Evolutionary conservation across 2,113 vertebrate species (phyloP).

Genomic region (Podarcis muralis): DNA sequence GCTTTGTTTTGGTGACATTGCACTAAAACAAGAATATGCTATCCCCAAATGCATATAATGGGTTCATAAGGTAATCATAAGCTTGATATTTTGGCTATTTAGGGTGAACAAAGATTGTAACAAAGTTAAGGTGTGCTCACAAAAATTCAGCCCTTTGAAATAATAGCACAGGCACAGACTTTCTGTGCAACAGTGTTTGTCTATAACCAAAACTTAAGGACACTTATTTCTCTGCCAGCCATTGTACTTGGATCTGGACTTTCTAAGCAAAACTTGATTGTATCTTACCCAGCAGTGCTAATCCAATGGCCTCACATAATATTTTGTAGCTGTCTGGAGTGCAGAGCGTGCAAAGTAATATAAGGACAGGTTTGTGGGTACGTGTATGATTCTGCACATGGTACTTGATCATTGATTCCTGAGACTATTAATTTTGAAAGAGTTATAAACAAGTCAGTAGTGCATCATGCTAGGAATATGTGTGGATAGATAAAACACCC

Average conservation of each 20-base stretch:
- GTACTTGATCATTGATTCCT: neutral
- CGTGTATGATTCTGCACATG: neutral
- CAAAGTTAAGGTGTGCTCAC: neutral
- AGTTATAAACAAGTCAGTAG: constrained; percentile 3
- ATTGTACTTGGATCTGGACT: neutral
- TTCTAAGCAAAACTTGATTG: neutral
- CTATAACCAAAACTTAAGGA: neutral
- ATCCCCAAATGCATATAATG: neutral
- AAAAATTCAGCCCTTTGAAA: neutral
- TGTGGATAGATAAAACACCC: neutral
- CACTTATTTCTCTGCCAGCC: neutral
- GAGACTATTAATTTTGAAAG: constrained; percentile 31
- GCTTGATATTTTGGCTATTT: neutral
- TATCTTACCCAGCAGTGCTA: neutral
- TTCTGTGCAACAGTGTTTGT: neutral
- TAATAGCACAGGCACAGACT: neutral
- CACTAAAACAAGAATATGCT: neutral
- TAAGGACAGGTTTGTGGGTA: neutral
- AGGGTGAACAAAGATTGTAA: neutral
- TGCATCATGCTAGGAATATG: neutral
- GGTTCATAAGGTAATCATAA: neutral
- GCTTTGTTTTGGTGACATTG: neutral
- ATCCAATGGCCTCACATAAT: neutral
- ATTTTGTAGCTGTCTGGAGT: neutral
- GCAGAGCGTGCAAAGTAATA: neutral